Conservation (phyloP, 1,140 invertebrate species). For the Prorops nasuta region DNA sequence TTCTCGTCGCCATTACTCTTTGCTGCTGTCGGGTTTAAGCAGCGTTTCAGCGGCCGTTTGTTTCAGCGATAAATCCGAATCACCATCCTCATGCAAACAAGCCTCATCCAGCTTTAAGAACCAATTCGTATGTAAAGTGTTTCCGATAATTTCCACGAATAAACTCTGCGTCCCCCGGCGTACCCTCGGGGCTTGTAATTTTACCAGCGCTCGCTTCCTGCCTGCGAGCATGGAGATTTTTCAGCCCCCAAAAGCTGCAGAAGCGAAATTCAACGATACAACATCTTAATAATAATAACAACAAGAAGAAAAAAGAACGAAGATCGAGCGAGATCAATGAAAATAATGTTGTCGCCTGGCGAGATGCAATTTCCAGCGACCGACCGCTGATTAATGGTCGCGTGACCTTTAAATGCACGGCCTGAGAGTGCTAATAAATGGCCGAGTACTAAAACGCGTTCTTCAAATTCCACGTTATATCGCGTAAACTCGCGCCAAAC, state of each 20-base stretch:
- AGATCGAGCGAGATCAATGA: not conserved
- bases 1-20: too few relatives aligned
- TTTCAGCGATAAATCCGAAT: not conserved
- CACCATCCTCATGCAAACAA: not conserved
- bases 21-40: not conserved
- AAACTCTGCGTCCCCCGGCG: not conserved
- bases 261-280: too few relatives aligned
- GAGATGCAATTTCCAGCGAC: not conserved
- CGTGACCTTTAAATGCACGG: not conserved
- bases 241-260: too few relatives aligned
- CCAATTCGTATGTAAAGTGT: not conserved
- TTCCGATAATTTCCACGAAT: not conserved
- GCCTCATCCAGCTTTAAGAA: not conserved
- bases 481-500: too few relatives aligned
- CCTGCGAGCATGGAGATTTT: not conserved
- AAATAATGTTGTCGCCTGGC: not conserved
- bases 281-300: too few relatives aligned
- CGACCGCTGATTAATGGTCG: not conserved
- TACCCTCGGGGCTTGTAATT: not conserved
- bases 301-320: not conserved
- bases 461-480: too few relatives aligned
- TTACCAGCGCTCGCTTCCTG: not conserved
- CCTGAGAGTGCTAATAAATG: too few relatives aligned
- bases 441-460: too few relatives aligned
- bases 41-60: not conserved